Evolutionary conservation across 2,888 invertebrate species (phyloP).

Genomic region (Cephus runcator): DNA sequence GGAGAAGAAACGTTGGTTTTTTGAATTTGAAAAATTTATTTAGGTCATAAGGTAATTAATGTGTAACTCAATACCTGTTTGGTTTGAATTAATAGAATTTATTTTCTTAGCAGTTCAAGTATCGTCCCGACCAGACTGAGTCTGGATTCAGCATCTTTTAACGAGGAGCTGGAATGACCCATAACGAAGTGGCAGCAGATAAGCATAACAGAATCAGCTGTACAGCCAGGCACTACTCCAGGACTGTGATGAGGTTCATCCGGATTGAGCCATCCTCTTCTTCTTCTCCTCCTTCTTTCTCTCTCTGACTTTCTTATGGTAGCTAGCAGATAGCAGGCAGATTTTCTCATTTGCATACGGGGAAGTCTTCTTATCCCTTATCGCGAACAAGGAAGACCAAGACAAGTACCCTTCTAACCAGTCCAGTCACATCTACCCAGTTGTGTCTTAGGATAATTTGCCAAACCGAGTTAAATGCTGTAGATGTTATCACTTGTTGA

Average conservation of each 20-base stretch:
- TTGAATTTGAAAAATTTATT: not conserved
- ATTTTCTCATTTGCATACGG: not conserved
- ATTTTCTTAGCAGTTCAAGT: not conserved
- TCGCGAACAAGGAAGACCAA: not conserved
- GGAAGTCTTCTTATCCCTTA: not conserved
- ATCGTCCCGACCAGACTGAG: not conserved
- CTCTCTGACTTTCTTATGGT: not conserved
- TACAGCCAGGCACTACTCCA: not conserved
- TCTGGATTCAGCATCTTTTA: not conserved
- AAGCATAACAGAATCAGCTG: not conserved
- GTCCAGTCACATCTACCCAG: not conserved
- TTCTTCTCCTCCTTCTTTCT: not conserved
- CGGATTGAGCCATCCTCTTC: not conserved
- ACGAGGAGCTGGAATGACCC: not conserved
- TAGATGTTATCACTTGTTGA: not conserved
- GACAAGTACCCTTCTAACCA: not conserved
- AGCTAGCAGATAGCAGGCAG: not conserved
- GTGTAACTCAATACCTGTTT: not conserved
- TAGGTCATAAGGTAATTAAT: not conserved
- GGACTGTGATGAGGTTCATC: not conserved
- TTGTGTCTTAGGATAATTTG: not conserved
- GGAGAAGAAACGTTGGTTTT: not conserved
- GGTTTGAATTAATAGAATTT: not conserved
- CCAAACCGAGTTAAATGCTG: not conserved
- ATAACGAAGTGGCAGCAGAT: conserved; percentile 2